Evolutionary conservation across 2,797 vertebrate genomes (phyloP).

Genomic region (Falco cherrug): DNA sequence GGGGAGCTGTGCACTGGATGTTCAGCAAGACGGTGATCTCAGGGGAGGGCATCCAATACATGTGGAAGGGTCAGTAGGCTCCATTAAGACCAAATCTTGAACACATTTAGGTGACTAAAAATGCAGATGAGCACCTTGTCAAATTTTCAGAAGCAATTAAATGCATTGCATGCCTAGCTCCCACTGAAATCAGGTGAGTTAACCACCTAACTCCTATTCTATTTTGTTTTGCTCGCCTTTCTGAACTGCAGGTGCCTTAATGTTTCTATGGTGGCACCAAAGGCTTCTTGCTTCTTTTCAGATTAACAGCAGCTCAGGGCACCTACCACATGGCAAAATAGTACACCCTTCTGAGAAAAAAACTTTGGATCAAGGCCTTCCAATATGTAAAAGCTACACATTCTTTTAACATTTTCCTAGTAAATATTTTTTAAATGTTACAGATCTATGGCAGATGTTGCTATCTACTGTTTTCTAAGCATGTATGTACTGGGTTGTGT

Average conservation of each 20-base stretch:
- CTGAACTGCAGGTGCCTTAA: background rate
- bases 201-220: background rate
- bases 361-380: background rate
- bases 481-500: background rate
- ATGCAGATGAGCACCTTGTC: background rate
- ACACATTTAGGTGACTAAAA: background rate
- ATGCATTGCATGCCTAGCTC: background rate
- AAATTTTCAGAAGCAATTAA: background rate
- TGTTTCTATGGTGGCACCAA: background rate
- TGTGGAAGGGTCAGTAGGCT: background rate
- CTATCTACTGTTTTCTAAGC: conserved; percentile 24
- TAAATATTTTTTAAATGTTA: conserved; percentile 36
- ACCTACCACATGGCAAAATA: background rate
- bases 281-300: background rate
- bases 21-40: background rate
- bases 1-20: background rate
- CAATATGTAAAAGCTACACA: background rate
- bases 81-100: background rate
- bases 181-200: background rate
- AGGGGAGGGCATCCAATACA: background rate
- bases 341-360: background rate
- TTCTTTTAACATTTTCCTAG: conserved; percentile 9
- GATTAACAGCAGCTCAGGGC: background rate
- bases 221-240: background rate
- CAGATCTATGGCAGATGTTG: conserved; percentile 46